Evolutionary conservation across 2,797 vertebrate species (phyloP).

Genomic region (Carduelis carduelis): DNA sequence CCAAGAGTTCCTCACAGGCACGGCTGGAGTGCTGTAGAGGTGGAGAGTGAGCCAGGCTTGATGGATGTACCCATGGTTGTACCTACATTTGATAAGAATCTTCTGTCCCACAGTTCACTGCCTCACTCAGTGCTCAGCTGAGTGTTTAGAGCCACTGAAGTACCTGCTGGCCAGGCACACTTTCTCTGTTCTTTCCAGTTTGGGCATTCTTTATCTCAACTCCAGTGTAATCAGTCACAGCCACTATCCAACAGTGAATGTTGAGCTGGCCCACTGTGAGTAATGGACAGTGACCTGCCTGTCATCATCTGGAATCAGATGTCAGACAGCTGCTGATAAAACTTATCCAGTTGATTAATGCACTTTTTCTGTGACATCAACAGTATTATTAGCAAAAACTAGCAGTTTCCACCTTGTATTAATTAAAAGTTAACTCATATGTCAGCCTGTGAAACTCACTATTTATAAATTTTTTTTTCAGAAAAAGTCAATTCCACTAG

Average conservation of each 20-base stretch:
- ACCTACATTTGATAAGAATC: not conserved
- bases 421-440: not conserved
- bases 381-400: not conserved
- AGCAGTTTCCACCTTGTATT: not conserved
- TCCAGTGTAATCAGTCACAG: not conserved
- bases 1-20: not conserved
- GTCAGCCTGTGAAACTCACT: not conserved
- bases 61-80: not conserved
- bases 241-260: not conserved
- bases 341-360: not conserved
- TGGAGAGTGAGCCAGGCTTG: not conserved
- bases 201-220: not conserved
- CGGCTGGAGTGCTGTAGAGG: not conserved
- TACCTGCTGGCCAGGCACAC: not conserved
- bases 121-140: not conserved
- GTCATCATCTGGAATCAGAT: not conserved
- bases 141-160: not conserved
- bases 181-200: not conserved
- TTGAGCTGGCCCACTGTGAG: not conserved
- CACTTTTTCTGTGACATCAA: not conserved
- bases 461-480: not conserved
- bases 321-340: not conserved
- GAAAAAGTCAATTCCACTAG: not conserved
- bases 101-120: not conserved
- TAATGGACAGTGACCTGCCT: not conserved